A percentile compares a stretch with the other conserved stretches of the same genome.
Evolutionary conservation across 92 coral and sea anemone genomes (phyloP).

Genomic region (Phymanthus crucifer): DNA sequence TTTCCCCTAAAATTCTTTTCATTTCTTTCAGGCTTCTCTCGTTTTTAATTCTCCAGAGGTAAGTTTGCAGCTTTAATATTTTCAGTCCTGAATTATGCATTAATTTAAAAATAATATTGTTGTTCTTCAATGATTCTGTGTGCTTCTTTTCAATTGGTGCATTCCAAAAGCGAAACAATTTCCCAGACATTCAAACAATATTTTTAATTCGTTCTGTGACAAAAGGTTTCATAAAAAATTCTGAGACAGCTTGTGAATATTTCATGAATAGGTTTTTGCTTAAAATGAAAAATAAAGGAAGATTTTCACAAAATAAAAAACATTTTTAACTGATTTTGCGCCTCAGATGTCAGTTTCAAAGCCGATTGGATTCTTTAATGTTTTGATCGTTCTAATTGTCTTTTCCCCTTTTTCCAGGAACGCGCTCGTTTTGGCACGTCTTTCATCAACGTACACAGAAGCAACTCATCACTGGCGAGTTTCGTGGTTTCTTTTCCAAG

Average conservation of each 20-base stretch:
- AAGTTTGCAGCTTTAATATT: background rate
- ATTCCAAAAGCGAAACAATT: too few species aligned
- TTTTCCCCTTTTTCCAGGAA: constrained; percentile 48
- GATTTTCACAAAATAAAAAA: background rate
- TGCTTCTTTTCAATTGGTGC: too few species aligned
- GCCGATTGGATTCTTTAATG: too few species aligned
- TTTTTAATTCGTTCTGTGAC: too few species aligned
- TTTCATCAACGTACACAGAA: constrained; percentile 33
- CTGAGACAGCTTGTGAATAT: background rate
- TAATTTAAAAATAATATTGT: background rate
- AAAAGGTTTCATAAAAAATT: too few species aligned
- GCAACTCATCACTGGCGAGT: constrained; percentile 27
- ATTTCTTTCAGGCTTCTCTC: constrained; percentile 39
- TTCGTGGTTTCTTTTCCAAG: constrained; percentile 68
- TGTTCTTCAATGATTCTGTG: background rate
- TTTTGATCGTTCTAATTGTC: background rate
- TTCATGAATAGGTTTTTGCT: too few species aligned
- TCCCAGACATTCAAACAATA: too few species aligned
- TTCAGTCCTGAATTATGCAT: background rate
- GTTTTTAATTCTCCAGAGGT: constrained; percentile 49
- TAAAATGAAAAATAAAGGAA: too few species aligned
- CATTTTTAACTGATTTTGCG: constrained; percentile 1
- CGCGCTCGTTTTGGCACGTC: constrained; percentile 69
- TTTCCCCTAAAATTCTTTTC: too few species aligned
- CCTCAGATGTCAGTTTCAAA: too few species aligned